These are phyloP conservation scores for Neuroscelio doddi DNA, from an alignment of 2,888 invertebrate genomes.

Conservation along the genomic window DNA sequence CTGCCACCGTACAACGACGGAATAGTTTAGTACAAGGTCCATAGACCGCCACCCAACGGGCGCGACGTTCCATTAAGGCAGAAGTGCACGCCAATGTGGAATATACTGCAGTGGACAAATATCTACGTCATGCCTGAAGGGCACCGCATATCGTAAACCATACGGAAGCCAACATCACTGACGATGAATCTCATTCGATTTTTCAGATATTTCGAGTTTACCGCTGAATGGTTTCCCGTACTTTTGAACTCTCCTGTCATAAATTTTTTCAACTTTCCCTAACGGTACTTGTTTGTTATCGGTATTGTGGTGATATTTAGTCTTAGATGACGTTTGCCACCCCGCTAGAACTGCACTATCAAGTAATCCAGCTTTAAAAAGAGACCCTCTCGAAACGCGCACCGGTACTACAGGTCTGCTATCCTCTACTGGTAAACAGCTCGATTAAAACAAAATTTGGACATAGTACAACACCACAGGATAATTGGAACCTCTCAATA, in stretches of 20 bases:
- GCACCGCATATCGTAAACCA: constrained; percentile 54
- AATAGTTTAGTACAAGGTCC: constrained; percentile 63
- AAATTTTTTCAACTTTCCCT: constrained; percentile 83
- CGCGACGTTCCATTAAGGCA: constrained; percentile 74
- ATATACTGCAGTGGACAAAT: constrained; percentile 44
- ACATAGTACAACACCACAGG: constrained; percentile 63
- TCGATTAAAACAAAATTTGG: constrained; percentile 74
- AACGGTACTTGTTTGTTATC: constrained; percentile 79
- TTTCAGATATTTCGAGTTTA: constrained; percentile 76
- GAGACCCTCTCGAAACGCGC: constrained; percentile 74
- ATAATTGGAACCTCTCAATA: constrained; percentile 71
- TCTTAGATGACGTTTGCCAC: constrained; percentile 75
- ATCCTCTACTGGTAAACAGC: constrained; percentile 74
- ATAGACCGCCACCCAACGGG: constrained; percentile 73
- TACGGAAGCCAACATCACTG: constrained; percentile 50
- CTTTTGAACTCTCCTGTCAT: constrained; percentile 74
- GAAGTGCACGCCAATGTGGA: constrained; percentile 69
- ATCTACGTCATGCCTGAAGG: constrained; percentile 51
- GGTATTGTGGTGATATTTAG: constrained; percentile 77
- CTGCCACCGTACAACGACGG: constrained; percentile 51
- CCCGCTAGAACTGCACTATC: constrained; percentile 76
- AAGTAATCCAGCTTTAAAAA: constrained; percentile 76
- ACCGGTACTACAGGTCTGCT: constrained; percentile 74
- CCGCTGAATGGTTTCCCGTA: constrained; percentile 74
- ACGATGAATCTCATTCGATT: constrained; percentile 69